Base-by-base conservation (phyloP, 2,113 vertebrate genomes). In the Rostratula benghalensis region DNA sequence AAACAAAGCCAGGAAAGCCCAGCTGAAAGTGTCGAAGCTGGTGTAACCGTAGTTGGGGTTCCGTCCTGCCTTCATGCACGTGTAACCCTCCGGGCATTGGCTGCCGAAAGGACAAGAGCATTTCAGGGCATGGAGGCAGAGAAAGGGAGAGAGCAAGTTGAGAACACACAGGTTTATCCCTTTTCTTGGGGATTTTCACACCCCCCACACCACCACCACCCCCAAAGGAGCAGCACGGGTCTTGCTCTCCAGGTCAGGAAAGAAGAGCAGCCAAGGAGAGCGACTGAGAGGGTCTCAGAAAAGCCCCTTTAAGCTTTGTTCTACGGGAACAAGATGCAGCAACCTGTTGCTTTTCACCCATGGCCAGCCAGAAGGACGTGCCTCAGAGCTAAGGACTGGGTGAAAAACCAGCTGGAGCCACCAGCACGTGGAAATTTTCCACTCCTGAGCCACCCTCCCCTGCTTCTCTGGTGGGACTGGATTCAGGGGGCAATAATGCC, bases 11-110 rank as follows among this genome's bases (percentile, higher is more conserved):
- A 99, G 98, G 73, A 99, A 99, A 85, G 99, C 99, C 99, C 99
- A 99, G 96, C 99, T 99, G 73, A 99, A 99, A 56, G 99, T 99
- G 95, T 99, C 99, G 33, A 99, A 99, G 97, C 99, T 99, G 7
- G 99, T 99, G 97, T 99, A 99, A 28, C 99, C 99, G 3, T 99
- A 99, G 98, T 99, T 99, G 23, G 99, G 99, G 97, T 99, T 99
- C 96, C 98, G 98, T 79, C 99, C 99, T 11, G 99, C 99, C 93
- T 99, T 99, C 99, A 99, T 99, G 95, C 99, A 99, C 0, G 92
- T 98, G 93, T 98, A 99, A 2, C 99, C 99, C 96, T 99, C 99
- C 4, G 99, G 99, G 86, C 99, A 99, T 93, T 98, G 98, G 13
- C 99, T 99, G 97, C 10, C 93, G 54, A 90, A 71, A 86, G 73